A percentile compares a stretch with the other conserved stretches of the same genome.
phyloP scores from a whole-genome alignment of 2,888 invertebrate species.

The Lumbricus terrestris region DNA sequence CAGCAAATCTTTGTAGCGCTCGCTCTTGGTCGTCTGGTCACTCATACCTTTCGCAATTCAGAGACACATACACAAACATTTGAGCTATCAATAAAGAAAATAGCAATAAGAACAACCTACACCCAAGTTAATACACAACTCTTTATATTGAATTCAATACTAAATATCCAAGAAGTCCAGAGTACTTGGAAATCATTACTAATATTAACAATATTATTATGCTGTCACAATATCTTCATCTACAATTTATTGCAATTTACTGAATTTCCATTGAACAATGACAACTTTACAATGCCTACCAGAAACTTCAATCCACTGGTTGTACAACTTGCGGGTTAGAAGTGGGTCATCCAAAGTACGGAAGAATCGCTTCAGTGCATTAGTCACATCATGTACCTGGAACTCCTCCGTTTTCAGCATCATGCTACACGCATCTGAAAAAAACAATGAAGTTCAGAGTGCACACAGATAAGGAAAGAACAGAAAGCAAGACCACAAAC shows the following conservation, averaged over 20 bases:
- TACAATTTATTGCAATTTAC: background rate
- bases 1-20: constrained; percentile 65
- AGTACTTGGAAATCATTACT: background rate
- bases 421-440: background rate
- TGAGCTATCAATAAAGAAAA: background rate
- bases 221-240: too few relatives aligned
- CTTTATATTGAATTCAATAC: background rate
- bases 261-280: background rate
- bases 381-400: constrained; percentile 84
- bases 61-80: background rate
- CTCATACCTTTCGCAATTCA: constrained; percentile 32
- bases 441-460: background rate
- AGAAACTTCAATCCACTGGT: constrained; percentile 67
- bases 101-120: background rate
- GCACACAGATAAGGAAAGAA: background rate
- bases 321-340: constrained; percentile 72
- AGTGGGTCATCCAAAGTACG: constrained; percentile 83
- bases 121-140: background rate
- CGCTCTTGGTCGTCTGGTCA: constrained; percentile 43
- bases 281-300: constrained; percentile 47
- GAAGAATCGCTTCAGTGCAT: constrained; percentile 82
- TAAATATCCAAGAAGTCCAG: background rate
- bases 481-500: background rate
- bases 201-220: background rate
- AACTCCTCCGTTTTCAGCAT: constrained; percentile 75